Evolutionary conservation across 2,888 invertebrate species (phyloP).

Genomic region (Ichneumoninae sp.): DNA sequence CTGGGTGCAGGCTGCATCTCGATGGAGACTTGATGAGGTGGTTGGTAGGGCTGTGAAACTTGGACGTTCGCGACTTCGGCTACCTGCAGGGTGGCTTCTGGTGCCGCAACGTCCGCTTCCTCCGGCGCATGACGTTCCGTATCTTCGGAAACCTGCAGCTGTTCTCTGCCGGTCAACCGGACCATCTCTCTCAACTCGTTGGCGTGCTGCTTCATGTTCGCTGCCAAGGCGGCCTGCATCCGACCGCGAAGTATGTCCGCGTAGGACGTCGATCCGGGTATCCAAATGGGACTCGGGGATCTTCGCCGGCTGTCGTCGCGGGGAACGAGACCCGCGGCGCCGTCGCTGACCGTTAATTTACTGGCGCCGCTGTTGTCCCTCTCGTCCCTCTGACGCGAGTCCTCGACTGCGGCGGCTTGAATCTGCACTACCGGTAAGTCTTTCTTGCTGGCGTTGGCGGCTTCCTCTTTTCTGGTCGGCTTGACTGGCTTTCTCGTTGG

Average conservation of each 20-base stretch:
- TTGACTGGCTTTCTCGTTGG: constrained; percentile 82
- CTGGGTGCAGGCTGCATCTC: constrained; percentile 20
- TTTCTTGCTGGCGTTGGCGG: constrained; percentile 55
- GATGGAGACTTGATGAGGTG: constrained; percentile 32
- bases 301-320: constrained; percentile 84
- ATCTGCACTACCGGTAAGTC: constrained; percentile 66
- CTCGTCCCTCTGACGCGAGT: constrained; percentile 42
- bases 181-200: constrained; percentile 71
- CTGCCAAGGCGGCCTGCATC: constrained; percentile 72
- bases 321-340: constrained; percentile 71
- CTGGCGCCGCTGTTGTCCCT: constrained; percentile 35
- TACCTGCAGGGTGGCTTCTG: constrained; percentile 22
- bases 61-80: constrained; percentile 31
- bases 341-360: constrained; percentile 46
- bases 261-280: constrained; percentile 90
- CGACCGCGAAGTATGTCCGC: constrained; percentile 91
- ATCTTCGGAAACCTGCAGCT: constrained; percentile 2
- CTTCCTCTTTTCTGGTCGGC: constrained; percentile 45
- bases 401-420: constrained; percentile 62
- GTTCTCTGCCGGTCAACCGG: constrained; percentile 62
- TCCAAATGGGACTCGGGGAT: constrained; percentile 90
- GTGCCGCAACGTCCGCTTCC: constrained; percentile 1
- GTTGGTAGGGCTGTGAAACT: constrained; percentile 46
- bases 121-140: constrained; percentile 14
- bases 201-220: constrained; percentile 71